A percentile compares a stretch with the other conserved stretches of the same genome.
phyloP scores from a whole-genome alignment of 2,888 invertebrate species.

The Caenorhabditis sulstoni region DNA sequence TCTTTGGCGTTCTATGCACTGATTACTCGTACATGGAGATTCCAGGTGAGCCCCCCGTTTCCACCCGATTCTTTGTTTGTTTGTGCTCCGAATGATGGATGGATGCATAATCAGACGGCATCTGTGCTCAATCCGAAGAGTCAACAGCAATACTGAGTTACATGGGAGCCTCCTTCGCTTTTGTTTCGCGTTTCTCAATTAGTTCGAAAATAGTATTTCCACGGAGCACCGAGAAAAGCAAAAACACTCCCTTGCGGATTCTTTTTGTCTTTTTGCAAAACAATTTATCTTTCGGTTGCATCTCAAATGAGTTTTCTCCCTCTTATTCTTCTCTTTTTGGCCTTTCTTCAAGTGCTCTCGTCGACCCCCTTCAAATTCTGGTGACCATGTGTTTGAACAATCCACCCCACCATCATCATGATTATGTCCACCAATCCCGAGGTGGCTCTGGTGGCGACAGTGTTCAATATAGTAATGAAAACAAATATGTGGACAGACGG shows the following conservation, averaged over 20 bases:
- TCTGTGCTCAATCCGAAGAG: conserved; percentile 57
- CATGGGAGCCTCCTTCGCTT: conserved; percentile 12
- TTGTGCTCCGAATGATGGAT: conserved; percentile 38
- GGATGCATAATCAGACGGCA: conserved; percentile 57
- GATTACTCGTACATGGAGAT: conserved; percentile 53
- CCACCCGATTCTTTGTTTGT: conserved; percentile 12
- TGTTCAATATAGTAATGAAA: conserved; percentile 59
- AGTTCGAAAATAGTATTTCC: conserved; percentile 1
- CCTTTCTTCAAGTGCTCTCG: conserved; percentile 36
- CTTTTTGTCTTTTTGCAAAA: not conserved
- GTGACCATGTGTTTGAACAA: conserved; percentile 56
- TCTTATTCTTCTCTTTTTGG: conserved; percentile 15
- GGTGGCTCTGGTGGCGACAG: conserved; percentile 19
- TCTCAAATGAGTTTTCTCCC: conserved; percentile 18
- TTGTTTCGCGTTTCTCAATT: conserved; percentile 26
- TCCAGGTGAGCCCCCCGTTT: conserved; percentile 43
- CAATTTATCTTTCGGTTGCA: conserved; percentile 11
- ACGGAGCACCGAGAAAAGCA: no score
- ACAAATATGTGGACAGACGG: conserved; percentile 57
- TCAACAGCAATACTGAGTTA: conserved; percentile 55
- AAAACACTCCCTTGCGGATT: no score
- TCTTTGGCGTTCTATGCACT: conserved; percentile 26
- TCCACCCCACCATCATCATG: conserved; percentile 41
- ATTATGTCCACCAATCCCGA: conserved; percentile 47
- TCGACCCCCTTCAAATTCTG: conserved; percentile 25